Evolutionary conservation across 1,140 invertebrate species (phyloP).

Genomic region (Drosophila ambigua): DNA sequence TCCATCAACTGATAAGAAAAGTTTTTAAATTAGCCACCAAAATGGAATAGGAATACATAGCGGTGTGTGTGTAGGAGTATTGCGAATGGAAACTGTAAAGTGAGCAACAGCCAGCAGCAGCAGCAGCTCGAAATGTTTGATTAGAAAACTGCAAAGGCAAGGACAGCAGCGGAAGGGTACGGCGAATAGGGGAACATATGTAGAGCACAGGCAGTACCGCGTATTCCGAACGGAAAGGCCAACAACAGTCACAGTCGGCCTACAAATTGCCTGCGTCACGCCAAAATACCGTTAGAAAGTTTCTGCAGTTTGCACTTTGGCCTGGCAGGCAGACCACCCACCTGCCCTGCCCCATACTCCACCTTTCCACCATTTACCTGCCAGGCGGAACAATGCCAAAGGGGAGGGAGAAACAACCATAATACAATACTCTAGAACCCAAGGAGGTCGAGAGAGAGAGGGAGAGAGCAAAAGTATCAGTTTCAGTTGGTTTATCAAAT

Average conservation of each 20-base stretch:
- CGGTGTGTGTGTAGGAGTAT: too few species aligned
- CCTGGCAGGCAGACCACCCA: slow-evolving; percentile 7
- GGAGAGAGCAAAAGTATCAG: slow-evolving; percentile 64
- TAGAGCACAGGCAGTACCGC: too few species aligned
- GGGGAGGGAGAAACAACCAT: slow-evolving; percentile 8
- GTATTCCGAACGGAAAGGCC: slow-evolving; percentile 11
- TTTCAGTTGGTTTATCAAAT: slow-evolving; percentile 69
- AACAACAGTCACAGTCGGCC: slow-evolving; percentile 29
- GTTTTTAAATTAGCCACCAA: slow-evolving; percentile 78
- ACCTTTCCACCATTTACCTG: slow-evolving; percentile 21
- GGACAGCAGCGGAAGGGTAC: slow-evolving; percentile 24
- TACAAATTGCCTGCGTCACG: slow-evolving; percentile 72
- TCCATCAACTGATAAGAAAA: slow-evolving; percentile 82
- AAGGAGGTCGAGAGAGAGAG: slow-evolving; percentile 9
- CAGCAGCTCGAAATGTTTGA: slow-evolving; percentile 57
- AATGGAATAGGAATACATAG: slow-evolving; percentile 58
- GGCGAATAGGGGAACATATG: neutral
- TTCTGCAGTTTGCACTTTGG: slow-evolving; percentile 35
- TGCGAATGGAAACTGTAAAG: slow-evolving; percentile 73
- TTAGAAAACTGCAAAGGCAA: slow-evolving; percentile 66
- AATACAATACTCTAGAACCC: too few species aligned
- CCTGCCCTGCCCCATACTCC: slow-evolving; percentile 1
- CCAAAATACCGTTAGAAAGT: slow-evolving; percentile 78
- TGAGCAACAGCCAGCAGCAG: slow-evolving; percentile 58
- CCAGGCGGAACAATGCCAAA: slow-evolving; percentile 1